Conservation (phyloP, 2,888 invertebrate species). For the Hipparchia sbordonii region DNA sequence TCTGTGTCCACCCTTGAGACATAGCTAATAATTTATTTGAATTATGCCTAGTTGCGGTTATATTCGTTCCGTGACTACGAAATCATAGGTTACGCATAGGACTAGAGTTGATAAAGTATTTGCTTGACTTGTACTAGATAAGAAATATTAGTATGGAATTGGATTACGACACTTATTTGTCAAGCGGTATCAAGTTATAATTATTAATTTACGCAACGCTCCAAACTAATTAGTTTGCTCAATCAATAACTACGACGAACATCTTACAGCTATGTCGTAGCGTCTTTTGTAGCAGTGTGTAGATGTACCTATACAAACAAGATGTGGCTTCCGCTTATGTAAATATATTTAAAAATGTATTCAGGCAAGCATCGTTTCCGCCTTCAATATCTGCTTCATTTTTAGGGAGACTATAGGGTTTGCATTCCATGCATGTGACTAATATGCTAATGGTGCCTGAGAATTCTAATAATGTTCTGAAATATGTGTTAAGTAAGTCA, state of each 20-base stretch:
- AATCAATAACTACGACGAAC: not conserved
- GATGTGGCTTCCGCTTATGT: no score
- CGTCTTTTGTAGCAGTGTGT: not conserved
- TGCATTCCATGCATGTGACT: no score
- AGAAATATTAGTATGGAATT: conserved; percentile 29
- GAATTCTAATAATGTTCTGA: no score
- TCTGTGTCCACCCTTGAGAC: no score
- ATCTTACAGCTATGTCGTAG: not conserved
- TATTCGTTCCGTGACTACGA: conserved; percentile 4
- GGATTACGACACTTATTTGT: conserved; percentile 22
- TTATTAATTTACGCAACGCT: conserved; percentile 22
- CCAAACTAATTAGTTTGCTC: conserved; percentile 11
- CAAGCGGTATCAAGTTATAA: conserved; percentile 26
- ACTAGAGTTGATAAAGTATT: conserved; percentile 8
- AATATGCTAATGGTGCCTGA: no score
- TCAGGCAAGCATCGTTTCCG: no score
- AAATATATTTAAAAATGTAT: no score
- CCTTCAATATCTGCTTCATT: no score
- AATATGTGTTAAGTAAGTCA: no score
- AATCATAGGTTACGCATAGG: conserved; percentile 8
- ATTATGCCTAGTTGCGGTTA: not conserved
- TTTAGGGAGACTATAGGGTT: no score
- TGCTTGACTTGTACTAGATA: conserved; percentile 18
- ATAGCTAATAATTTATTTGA: not conserved
- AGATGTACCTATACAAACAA: no score